Evolutionary conservation across 2,888 invertebrate genomes (phyloP).

Genomic region (Leptogaster cylindrica): DNA sequence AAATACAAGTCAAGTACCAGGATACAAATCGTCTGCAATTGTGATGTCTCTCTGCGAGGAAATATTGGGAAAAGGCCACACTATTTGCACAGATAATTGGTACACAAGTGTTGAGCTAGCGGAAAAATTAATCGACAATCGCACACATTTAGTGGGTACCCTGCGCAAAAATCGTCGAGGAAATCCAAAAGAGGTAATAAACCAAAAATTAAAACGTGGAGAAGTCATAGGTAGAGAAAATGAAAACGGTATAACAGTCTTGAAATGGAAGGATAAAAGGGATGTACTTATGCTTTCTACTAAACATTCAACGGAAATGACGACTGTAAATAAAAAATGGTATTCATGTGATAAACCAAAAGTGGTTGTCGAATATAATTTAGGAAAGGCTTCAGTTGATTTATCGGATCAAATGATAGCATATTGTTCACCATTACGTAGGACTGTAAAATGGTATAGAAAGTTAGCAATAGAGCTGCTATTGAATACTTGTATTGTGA

Average conservation of each 20-base stretch:
- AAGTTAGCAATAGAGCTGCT: not conserved
- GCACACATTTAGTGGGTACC: conserved; percentile 14
- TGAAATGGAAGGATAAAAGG: too few species aligned
- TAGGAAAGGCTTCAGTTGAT: conserved; percentile 17
- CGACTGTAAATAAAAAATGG: conserved; percentile 18
- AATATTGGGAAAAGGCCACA: conserved; percentile 30
- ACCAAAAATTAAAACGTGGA: conserved; percentile 21
- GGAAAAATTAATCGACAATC: conserved; percentile 8
- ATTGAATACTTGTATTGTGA: conserved; percentile 13
- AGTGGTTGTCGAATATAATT: conserved; percentile 10
- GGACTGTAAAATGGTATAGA: conserved; percentile 20
- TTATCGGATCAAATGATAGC: conserved; percentile 13
- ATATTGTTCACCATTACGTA: conserved; percentile 4
- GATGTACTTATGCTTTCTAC: too few species aligned
- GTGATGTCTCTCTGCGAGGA: conserved; percentile 28
- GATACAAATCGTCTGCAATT: conserved; percentile 26
- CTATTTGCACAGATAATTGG: conserved; percentile 31
- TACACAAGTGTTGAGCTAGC: conserved; percentile 23
- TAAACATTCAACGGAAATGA: conserved; percentile 38
- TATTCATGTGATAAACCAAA: conserved; percentile 29
- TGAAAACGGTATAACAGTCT: conserved; percentile 18
- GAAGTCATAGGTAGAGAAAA: conserved; percentile 27
- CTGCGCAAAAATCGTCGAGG: conserved; percentile 19
- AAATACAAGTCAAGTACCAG: conserved; percentile 11
- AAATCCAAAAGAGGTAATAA: conserved; percentile 24